phyloP scores from a whole-genome alignment of 2,797 vertebrate genomes.

The Lepus oiostolus region DNA sequence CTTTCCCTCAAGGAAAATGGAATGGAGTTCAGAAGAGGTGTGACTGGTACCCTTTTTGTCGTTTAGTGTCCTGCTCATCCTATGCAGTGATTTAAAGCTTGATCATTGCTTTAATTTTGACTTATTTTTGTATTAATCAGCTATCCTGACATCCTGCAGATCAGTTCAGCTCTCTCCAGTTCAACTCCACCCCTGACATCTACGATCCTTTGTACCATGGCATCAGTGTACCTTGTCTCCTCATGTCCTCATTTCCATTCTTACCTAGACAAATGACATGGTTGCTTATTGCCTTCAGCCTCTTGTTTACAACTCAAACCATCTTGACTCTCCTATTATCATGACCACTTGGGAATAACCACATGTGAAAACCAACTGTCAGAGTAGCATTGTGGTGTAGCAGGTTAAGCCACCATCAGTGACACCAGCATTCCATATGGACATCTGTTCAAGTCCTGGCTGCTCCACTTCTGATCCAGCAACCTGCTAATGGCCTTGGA shows the following conservation, averaged over 20 bases:
- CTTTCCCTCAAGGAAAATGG: background rate
- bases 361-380: background rate
- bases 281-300: background rate
- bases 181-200: background rate
- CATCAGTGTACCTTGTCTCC: rapidly evolving
- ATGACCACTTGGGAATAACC: background rate
- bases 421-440: too few species aligned
- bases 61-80: background rate
- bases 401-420: too few species aligned
- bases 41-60: background rate
- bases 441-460: too few species aligned
- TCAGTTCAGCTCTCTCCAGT: background rate
- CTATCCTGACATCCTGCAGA: background rate
- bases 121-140: background rate
- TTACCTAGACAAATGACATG: background rate
- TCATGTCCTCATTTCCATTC: background rate
- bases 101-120: background rate
- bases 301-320: background rate
- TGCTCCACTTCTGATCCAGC: too few species aligned
- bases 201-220: too few species aligned
- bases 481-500: too few species aligned
- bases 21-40: rapidly evolving
- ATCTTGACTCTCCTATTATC: background rate
- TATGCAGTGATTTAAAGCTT: background rate
- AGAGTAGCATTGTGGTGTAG: too few species aligned